Evolutionary conservation across 2,888 invertebrate genomes (phyloP).

Genomic region (Cantharis nigra): DNA sequence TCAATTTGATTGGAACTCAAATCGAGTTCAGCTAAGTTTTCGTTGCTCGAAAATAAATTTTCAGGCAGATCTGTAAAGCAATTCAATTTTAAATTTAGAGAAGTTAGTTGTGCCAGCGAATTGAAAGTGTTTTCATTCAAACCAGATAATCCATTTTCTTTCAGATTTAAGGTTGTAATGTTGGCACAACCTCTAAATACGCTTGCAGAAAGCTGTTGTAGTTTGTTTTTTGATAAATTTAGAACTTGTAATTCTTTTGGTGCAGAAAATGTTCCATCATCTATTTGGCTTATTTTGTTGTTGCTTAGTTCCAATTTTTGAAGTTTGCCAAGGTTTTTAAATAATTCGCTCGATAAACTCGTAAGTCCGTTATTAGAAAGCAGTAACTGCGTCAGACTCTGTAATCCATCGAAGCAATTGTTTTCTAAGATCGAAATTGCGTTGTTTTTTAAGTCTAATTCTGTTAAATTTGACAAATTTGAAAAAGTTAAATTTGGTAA

Average conservation of each 20-base stretch:
- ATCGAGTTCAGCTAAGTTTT: neutral
- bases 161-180: neutral
- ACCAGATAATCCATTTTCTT: neutral
- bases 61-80: neutral
- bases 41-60: neutral
- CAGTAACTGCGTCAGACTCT: neutral
- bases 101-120: neutral
- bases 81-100: neutral
- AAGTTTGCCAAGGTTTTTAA: slow-evolving; percentile 6
- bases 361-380: neutral
- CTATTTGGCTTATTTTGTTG: slow-evolving; percentile 2
- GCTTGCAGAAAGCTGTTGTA: neutral
- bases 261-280: neutral
- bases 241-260: neutral
- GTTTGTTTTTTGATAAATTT: neutral
- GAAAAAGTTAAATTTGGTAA: slow-evolving; percentile 4
- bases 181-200: neutral
- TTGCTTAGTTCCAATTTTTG: neutral
- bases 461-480: neutral
- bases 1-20: neutral
- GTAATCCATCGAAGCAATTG: neutral
- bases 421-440: neutral
- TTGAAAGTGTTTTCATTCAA: neutral
- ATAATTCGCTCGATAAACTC: neutral
- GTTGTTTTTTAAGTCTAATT: slow-evolving; percentile 9